Percentiles rank a stretch among this genome's conserved stretches.
These are phyloP conservation scores for Magallana nippona DNA, from an alignment of 2,888 invertebrate genomes.

Conservation along the genomic window DNA sequence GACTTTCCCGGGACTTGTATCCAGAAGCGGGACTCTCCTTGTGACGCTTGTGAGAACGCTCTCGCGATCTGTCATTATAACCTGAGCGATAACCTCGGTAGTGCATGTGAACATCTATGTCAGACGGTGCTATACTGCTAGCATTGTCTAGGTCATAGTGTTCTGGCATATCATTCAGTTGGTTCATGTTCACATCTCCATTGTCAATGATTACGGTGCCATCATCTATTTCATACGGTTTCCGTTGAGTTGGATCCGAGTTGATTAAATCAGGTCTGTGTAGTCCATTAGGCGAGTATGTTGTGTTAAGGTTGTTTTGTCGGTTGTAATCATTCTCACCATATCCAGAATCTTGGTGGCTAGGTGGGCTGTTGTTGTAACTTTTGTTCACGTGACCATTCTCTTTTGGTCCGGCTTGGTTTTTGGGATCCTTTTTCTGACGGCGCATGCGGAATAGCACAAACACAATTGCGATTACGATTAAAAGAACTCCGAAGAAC, in stretches of 20 bases:
- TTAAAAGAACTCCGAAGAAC: conserved; percentile 89
- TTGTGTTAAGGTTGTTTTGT: conserved; percentile 81
- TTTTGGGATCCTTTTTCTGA: conserved; percentile 80
- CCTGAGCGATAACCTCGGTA: conserved; percentile 96
- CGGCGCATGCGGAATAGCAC: conserved; percentile 93
- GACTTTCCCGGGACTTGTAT: conserved; percentile 40
- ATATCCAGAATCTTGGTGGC: conserved; percentile 73
- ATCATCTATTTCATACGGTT: conserved; percentile 69
- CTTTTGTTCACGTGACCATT: conserved; percentile 81
- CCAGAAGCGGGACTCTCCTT: conserved; percentile 52
- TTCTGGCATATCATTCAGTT: conserved; percentile 72
- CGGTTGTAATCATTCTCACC: conserved; percentile 61
- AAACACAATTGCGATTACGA: conserved; percentile 82
- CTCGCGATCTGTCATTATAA: conserved; percentile 72
- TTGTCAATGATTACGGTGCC: conserved; percentile 76
- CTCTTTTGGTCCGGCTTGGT: conserved; percentile 79
- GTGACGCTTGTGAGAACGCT: conserved; percentile 50
- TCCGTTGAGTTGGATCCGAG: conserved; percentile 84
- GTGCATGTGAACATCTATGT: conserved; percentile 97
- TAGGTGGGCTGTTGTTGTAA: conserved; percentile 57
- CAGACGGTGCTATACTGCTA: conserved; percentile 97
- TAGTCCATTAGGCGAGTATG: conserved; percentile 90
- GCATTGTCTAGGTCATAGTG: conserved; percentile 96
- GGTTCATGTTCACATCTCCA: conserved; percentile 64
- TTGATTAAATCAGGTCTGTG: conserved; percentile 93